phyloP scores from a whole-genome alignment of 2,797 vertebrate genomes.

The Sebastes steindachneri region DNA sequence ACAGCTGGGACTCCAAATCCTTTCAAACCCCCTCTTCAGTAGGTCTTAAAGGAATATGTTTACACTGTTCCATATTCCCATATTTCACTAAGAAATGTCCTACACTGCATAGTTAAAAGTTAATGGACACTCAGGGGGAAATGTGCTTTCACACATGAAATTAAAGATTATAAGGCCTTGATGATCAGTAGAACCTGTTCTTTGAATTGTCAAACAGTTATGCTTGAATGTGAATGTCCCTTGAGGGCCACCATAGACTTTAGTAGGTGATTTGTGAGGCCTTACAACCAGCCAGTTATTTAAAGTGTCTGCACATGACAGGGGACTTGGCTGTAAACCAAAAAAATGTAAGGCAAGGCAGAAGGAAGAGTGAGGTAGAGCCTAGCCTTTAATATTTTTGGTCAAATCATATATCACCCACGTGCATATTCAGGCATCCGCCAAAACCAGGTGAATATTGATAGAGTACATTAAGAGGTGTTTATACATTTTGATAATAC shows the following conservation, averaged over 20 bases:
- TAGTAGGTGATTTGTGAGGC: background rate
- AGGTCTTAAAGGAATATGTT: background rate
- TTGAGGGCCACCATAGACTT: background rate
- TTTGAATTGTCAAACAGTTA: background rate
- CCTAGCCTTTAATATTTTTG: background rate
- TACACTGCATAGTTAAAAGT: background rate
- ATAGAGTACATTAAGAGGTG: too few species aligned
- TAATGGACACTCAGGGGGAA: background rate
- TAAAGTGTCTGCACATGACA: background rate
- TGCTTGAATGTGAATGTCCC: background rate
- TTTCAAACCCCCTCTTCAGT: background rate
- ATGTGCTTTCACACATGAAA: background rate
- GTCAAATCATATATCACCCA: background rate
- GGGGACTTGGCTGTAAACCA: background rate
- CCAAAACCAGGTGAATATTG: too few species aligned
- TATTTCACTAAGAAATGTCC: background rate
- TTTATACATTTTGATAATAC: background rate
- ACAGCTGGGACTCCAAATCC: background rate
- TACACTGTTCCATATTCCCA: background rate
- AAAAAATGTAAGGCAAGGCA: background rate
- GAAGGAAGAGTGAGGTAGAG: background rate
- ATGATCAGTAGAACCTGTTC: background rate
- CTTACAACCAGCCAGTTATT: background rate
- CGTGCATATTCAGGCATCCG: background rate
- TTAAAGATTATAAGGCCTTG: background rate